These are phyloP conservation scores for Perccottus glenii DNA, from an alignment of 2,113 vertebrate genomes.

Conservation along the genomic window DNA sequence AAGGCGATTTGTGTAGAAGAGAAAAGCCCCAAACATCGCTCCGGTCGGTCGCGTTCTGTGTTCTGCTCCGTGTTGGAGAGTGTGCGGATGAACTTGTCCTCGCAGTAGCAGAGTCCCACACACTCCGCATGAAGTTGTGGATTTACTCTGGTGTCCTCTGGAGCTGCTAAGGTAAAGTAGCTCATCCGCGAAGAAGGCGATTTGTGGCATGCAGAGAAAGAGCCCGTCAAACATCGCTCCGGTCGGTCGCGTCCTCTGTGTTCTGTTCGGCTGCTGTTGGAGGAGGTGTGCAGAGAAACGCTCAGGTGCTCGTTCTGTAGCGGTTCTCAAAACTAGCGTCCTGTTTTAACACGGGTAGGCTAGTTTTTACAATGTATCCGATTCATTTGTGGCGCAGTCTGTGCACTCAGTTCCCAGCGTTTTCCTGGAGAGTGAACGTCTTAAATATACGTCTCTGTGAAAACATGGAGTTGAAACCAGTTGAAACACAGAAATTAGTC, in stretches of 20 bases:
- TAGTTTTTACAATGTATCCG: no score
- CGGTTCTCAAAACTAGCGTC: neutral
- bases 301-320: conserved; percentile 57
- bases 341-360: no score
- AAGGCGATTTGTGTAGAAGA: conserved; percentile 31
- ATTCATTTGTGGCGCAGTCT: no score
- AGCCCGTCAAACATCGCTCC: no score
- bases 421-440: no score
- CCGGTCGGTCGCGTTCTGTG: neutral
- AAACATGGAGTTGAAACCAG: no score
- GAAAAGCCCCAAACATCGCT: conserved; percentile 1
- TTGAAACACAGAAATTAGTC: no score
- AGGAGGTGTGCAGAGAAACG: conserved; percentile 54
- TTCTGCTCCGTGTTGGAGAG: conserved; percentile 3
- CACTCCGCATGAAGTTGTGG: conserved; percentile 56
- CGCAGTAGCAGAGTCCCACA: conserved; percentile 41
- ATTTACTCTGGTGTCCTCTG: conserved; percentile 45
- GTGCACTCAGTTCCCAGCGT: no score
- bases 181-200: no score
- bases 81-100: conserved; percentile 69
- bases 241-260: no score
- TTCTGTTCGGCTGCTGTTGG: conserved; percentile 25
- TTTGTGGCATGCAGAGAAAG: no score
- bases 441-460: no score
- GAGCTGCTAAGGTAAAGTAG: conserved; percentile 56